Evolutionary conservation across 2,113 vertebrate genomes (phyloP).

Genomic region (Proterorhinus semilunaris): DNA sequence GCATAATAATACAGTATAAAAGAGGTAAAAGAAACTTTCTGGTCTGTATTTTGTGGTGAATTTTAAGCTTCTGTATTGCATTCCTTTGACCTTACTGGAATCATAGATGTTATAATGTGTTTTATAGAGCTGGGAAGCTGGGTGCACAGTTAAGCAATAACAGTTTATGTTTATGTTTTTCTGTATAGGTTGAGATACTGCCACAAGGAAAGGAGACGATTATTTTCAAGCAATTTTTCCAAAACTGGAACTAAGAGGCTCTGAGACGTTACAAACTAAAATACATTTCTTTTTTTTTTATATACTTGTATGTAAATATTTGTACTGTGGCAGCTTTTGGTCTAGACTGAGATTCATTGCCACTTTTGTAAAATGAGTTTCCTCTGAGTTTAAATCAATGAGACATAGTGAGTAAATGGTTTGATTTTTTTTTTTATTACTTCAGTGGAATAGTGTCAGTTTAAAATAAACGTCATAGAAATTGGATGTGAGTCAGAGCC

Average conservation of each 20-base stretch:
- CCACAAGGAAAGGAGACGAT: slow-evolving; percentile 85
- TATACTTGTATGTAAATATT: slow-evolving; percentile 55
- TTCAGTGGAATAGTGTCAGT: slow-evolving; percentile 34
- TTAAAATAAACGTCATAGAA: slow-evolving; percentile 48
- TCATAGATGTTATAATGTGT: background rate
- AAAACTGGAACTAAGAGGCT: slow-evolving; percentile 80
- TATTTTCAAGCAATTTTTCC: slow-evolving; percentile 94
- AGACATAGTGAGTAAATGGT: background rate
- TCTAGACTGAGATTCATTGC: slow-evolving; percentile 39
- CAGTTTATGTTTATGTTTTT: background rate
- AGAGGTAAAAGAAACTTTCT: no score
- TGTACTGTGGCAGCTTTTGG: slow-evolving; percentile 23
- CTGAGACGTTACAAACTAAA: slow-evolving; percentile 12
- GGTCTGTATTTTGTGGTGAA: no score
- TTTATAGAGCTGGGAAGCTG: background rate
- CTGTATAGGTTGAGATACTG: slow-evolving; percentile 86
- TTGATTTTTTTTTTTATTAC: slow-evolving; percentile 34
- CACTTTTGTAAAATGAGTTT: slow-evolving; percentile 49
- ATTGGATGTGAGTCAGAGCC: background rate
- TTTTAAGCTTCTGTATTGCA: no score
- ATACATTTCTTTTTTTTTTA: slow-evolving; percentile 18
- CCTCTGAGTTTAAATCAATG: slow-evolving; percentile 5
- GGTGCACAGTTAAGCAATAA: background rate
- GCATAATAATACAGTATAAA: no score
- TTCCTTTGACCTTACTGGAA: background rate